phyloP scores from a whole-genome alignment of 2,888 invertebrate genomes.

The Liodrosophila aerea region DNA sequence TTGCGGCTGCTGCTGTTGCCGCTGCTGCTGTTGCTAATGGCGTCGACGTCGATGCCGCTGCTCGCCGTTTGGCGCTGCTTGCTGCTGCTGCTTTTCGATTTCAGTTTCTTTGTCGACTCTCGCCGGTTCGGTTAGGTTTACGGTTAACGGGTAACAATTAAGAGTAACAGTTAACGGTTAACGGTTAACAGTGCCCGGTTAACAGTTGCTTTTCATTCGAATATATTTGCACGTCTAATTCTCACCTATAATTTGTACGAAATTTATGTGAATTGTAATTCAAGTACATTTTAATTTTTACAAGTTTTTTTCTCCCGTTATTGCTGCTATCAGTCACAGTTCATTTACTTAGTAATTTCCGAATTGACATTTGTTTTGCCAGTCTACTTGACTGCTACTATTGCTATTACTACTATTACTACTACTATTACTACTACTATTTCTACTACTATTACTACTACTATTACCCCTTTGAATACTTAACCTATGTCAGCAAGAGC shows the following conservation, averaged over 20 bases:
- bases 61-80: slow-evolving; percentile 17
- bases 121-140: slow-evolving; percentile 69
- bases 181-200: slow-evolving; percentile 22
- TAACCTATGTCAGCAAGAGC: too few relatives aligned
- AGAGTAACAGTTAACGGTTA: slow-evolving; percentile 6
- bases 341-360: not conserved
- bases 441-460: too few relatives aligned
- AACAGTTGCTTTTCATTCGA: slow-evolving; percentile 5
- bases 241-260: slow-evolving; percentile 55
- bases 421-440: too few relatives aligned
- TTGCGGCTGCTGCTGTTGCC: slow-evolving; percentile 35
- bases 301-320: slow-evolving; percentile 2
- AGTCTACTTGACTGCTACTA: too few relatives aligned
- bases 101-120: slow-evolving; percentile 73
- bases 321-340: not conserved
- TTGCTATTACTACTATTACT: too few relatives aligned
- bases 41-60: slow-evolving; percentile 14
- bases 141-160: not conserved
- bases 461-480: too few relatives aligned
- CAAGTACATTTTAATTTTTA: slow-evolving; percentile 26
- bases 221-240: slow-evolving; percentile 16
- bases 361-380: slow-evolving; percentile 30
- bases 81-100: slow-evolving; percentile 58
- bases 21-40: slow-evolving; percentile 7
- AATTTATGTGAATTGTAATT: slow-evolving; percentile 23